Evolutionary conservation across 2,888 invertebrate genomes (phyloP), one percentile per base, ranked within the genome.

Genomic region (Perizoma affinitatum): DNA sequence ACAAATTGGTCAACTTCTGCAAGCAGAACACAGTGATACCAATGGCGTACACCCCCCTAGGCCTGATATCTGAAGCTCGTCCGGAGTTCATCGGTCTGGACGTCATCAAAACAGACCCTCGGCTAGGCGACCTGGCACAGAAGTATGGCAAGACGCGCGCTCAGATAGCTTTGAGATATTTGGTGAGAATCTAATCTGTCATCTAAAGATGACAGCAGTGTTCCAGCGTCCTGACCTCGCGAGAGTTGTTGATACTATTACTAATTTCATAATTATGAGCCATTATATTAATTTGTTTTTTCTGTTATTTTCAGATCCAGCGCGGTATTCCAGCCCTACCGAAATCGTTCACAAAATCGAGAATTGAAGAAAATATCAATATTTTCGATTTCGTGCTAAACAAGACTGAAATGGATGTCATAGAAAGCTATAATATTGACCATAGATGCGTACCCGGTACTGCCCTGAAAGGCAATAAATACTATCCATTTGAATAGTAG

Each of bases 1-100:
- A 94, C 67, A 93, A 95, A 63, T 76, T 97, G 55, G 95, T 95
- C 0, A 89, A 95, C 6, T 96, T 94, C 70, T 96, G 97, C 79
- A 94, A 94, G 66, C 80, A 93, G 46, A 88, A 92, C 9, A 93
- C 90, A 0, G 93, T 98, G 11, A 83, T 93, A 3, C 83, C 97
- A 54, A 95, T 93, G 47, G 97, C 93, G 0, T 98, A 96, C 79
- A 95, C 96, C 38, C 97, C 97, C 0, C 86, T 97, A 72, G 95
- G 75, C 73, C 93, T 75, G 75, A 88, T 82, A 77, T 94, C 75
- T 50, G 90, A 75, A 78, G 94, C 83, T 45, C 78, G 86, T 73
- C 92, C 81, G 35, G 93, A 91, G 74, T 90, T 86, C 78, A 86
- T 8, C n/a, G 91, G 83, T 49, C 91, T 93, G 4, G 94, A 95